Conservation (phyloP, 2,113 vertebrate species). For the Notechis scutatus region DNA sequence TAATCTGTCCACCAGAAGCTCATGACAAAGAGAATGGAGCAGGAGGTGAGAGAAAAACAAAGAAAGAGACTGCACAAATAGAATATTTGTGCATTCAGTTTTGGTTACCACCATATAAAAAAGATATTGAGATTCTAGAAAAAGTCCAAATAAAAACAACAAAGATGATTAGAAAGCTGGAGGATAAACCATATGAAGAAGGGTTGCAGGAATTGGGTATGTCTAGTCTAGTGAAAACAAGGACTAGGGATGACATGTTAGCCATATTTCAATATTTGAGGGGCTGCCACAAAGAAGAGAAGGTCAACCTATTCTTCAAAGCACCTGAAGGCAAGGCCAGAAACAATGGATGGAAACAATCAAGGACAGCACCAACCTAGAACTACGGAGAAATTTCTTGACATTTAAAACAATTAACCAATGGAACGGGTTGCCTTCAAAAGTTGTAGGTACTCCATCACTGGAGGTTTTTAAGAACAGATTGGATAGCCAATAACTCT, state of each 20-base stretch:
- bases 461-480: background rate
- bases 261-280: background rate
- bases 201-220: background rate
- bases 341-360: background rate
- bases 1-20: background rate
- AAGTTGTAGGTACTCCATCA: background rate
- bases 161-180: background rate
- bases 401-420: background rate
- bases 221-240: background rate
- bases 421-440: background rate
- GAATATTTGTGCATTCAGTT: background rate
- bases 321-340: background rate
- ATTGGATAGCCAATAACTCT: background rate
- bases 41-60: background rate
- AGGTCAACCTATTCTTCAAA: background rate
- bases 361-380: background rate
- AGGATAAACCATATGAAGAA: background rate
- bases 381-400: background rate
- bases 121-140: background rate
- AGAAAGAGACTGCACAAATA: background rate
- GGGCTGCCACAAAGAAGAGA: background rate
- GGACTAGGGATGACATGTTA: background rate
- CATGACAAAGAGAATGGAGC: background rate
- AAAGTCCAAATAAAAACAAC: background rate
- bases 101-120: background rate